phyloP scores from a whole-genome alignment of 2,888 invertebrate genomes.

The Hecatera dysodea region DNA sequence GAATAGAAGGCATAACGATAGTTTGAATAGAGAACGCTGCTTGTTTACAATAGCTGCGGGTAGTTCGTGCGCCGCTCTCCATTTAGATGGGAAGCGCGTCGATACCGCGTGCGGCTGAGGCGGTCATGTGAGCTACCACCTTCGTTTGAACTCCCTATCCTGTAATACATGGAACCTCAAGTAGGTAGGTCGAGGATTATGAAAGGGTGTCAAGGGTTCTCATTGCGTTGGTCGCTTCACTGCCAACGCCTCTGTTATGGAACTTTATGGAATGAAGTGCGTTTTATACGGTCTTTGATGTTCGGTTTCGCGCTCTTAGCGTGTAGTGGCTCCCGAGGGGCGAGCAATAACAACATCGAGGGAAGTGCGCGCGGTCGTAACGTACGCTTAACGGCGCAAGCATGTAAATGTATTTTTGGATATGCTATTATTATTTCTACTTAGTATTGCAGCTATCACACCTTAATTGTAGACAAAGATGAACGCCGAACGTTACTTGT shows the following conservation, averaged over 20 bases:
- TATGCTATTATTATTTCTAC: slow-evolving; percentile 52
- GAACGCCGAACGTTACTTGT: slow-evolving; percentile 20
- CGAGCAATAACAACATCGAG: slow-evolving; percentile 82
- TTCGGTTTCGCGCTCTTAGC: slow-evolving; percentile 86
- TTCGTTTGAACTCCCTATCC: slow-evolving; percentile 73
- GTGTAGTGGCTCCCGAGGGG: slow-evolving; percentile 84
- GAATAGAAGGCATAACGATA: slow-evolving; percentile 85
- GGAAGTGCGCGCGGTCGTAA: slow-evolving; percentile 81
- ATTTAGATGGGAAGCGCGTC: slow-evolving; percentile 87
- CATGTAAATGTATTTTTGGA: slow-evolving; percentile 74
- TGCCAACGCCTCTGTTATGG: slow-evolving; percentile 82
- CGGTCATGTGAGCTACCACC: slow-evolving; percentile 79
- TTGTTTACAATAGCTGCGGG: slow-evolving; percentile 89
- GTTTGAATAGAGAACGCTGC: slow-evolving; percentile 87
- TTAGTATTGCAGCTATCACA: slow-evolving; percentile 40
- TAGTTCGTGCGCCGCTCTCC: slow-evolving; percentile 87
- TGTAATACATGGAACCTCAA: slow-evolving; percentile 58
- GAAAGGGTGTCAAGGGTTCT: slow-evolving; percentile 77
- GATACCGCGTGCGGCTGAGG: slow-evolving; percentile 82
- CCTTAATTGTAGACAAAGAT: slow-evolving; percentile 21
- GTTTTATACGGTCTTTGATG: slow-evolving; percentile 88
- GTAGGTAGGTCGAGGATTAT: slow-evolving; percentile 66
- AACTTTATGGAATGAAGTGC: slow-evolving; percentile 88
- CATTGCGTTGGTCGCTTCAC: slow-evolving; percentile 76
- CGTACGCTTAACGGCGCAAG: slow-evolving; percentile 73